These are phyloP conservation scores for Adelognathus sp. DNA, from an alignment of 2,888 invertebrate genomes.

Conservation along the genomic window DNA sequence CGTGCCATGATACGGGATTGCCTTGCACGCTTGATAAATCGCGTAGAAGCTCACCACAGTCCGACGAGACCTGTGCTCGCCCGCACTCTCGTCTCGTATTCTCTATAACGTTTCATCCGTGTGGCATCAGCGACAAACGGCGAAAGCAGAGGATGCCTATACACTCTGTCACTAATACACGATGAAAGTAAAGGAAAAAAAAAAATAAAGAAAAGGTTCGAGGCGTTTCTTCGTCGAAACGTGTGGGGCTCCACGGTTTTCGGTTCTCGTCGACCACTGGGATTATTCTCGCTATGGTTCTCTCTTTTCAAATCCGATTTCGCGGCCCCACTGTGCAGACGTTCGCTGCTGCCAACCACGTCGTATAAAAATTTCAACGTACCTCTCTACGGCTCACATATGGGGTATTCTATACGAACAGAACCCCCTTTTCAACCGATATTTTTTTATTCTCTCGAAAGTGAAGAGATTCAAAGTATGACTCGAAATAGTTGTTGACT, in stretches of 20 bases:
- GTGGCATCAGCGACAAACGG: background rate
- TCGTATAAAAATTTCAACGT: conserved; percentile 2
- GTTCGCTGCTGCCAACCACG: background rate
- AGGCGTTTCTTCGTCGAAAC: background rate
- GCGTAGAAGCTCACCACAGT: conserved; percentile 30
- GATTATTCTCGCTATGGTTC: conserved; percentile 25
- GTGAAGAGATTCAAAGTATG: too few relatives aligned
- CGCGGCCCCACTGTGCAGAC: background rate
- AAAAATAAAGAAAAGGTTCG: background rate
- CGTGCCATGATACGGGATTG: conserved; percentile 77
- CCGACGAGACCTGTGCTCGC: background rate
- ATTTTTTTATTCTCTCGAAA: too few relatives aligned
- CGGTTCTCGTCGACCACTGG: background rate
- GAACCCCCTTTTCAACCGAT: too few relatives aligned
- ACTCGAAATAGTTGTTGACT: too few relatives aligned
- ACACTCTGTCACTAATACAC: too few relatives aligned
- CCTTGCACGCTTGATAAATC: conserved; percentile 74
- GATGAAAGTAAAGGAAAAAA: background rate
- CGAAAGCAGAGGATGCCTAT: background rate
- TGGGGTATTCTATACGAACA: too few relatives aligned
- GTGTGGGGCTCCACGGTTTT: background rate
- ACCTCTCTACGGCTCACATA: too few relatives aligned
- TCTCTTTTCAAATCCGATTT: background rate
- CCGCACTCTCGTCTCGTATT: conserved; percentile 2
- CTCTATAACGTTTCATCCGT: conserved; percentile 31